Evolutionary conservation across 2,113 vertebrate species (phyloP), one percentile per base, ranked within the genome.

Genomic region (Otus sunia): DNA sequence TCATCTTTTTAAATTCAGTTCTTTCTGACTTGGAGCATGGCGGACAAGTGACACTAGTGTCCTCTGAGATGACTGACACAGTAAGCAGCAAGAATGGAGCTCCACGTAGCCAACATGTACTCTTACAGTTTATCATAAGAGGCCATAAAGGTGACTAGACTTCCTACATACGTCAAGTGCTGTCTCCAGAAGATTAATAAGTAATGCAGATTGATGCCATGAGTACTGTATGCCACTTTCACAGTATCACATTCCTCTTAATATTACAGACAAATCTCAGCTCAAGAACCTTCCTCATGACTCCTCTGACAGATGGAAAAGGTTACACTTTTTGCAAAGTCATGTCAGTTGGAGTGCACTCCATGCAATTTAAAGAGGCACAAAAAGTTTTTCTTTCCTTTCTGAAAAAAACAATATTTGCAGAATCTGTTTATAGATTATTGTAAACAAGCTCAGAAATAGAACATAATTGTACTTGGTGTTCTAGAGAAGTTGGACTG

Each of bases 401-500:
- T 68, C n/a, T 15, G 18, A 45, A 92, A 95, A 58, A 58, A 59
- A 22, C 15, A 73, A 0, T 37, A 83, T 79, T 73, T 88, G 26
- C 75, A 87, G 45, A 78, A 83, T 75, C 69, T 92, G 37, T 94
- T 96, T 92, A 91, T 8, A 86, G 58, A 62, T 49, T 73, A 85
- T 18, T 66, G 69, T 47, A 93, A 95, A 82, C 88, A 94, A 91
- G 52, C 37, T 90, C 76, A 86, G 67, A 94, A 96, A 92, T 27
- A 95, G 72, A 94, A 85, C 19, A 36, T 27, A 64, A 78, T 30
- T 67, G 58, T 53, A 92, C 74, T 77, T 2, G 0, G 16, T 55
- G 26, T 85, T 69, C 74, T 56, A 68, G 47, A 43, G 41, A 87
- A 88, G 26, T 12, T 60, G 49, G 53, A 55, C 49, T 79, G 14